Conservation (phyloP, 2,888 invertebrate genomes). For the Muschampia plurimacula region DNA sequence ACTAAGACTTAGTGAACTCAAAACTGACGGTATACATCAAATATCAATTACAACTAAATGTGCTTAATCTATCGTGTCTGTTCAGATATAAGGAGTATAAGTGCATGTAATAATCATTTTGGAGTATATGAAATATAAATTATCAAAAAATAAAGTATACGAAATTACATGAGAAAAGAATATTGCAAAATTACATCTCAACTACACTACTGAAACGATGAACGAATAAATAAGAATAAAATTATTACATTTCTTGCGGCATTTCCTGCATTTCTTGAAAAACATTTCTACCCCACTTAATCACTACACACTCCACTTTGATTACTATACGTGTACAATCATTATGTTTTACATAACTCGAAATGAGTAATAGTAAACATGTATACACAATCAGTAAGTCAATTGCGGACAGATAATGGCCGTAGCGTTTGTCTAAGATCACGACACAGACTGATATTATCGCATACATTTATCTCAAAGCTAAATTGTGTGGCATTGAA, state of each 20-base stretch:
- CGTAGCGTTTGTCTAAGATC: constrained; percentile 42
- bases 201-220: neutral
- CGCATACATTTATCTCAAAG: constrained; percentile 20
- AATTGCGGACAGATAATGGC: constrained; percentile 26
- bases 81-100: no score
- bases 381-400: constrained; percentile 28
- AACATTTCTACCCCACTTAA: constrained; percentile 56
- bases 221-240: neutral
- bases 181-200: no score
- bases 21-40: no score
- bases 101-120: no score
- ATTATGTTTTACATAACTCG: constrained; percentile 13
- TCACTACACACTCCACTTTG: constrained; percentile 7
- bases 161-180: no score
- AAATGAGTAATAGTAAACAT: constrained; percentile 6
- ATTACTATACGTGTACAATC: neutral
- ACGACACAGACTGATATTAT: constrained; percentile 48
- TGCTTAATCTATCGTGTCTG: no score
- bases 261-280: constrained; percentile 75
- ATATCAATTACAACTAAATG: no score
- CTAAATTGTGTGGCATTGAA: constrained; percentile 30
- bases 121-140: no score
- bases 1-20: no score
- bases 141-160: no score
- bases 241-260: constrained; percentile 73